Evolutionary conservation across 2,797 vertebrate species (phyloP).

Genomic region (Chloroceryle amazona): DNA sequence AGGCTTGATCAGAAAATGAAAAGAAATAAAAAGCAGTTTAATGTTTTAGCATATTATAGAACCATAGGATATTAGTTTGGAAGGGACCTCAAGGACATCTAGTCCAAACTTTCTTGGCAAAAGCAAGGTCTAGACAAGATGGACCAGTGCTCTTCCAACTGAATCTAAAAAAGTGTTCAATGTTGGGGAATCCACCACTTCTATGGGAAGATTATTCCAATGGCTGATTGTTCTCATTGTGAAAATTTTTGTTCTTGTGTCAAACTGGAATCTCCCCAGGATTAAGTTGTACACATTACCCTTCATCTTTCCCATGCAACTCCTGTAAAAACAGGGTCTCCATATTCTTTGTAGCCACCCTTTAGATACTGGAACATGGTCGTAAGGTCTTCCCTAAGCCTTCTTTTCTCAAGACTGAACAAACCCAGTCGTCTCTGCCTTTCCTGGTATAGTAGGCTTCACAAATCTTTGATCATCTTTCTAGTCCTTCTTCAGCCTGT

Average conservation of each 20-base stretch:
- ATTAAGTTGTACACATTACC: neutral
- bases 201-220: neutral
- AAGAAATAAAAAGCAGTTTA: rapidly evolving
- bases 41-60: neutral
- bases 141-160: too few species aligned
- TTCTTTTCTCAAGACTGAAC: neutral
- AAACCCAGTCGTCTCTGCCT: neutral
- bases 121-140: rapidly evolving
- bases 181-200: neutral
- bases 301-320: rapidly evolving
- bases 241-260: neutral
- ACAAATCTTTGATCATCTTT: neutral
- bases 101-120: neutral
- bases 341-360: neutral
- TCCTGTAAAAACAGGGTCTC: neutral
- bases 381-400: neutral
- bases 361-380: neutral
- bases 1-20: neutral
- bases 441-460: neutral
- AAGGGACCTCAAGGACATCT: neutral
- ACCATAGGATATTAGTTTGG: neutral
- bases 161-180: neutral
- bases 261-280: neutral
- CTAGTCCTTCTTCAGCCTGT: neutral
- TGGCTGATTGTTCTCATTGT: neutral